These are phyloP conservation scores for Channa maculata DNA, from an alignment of 2,113 vertebrate genomes.

Conservation along the genomic window DNA sequence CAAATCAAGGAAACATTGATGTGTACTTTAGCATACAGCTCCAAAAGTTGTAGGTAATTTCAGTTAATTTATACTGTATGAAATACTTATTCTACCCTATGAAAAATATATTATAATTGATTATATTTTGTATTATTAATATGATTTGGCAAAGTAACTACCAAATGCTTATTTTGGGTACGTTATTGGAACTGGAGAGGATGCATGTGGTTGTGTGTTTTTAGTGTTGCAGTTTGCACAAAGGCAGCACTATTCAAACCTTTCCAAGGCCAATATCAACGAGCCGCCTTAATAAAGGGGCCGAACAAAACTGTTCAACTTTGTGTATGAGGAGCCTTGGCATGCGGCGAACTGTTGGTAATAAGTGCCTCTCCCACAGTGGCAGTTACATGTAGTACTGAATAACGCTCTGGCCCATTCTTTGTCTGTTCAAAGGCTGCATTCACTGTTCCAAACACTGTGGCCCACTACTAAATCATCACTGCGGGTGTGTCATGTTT, in stretches of 20 bases:
- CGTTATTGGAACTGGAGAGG: neutral
- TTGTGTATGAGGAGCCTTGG: conserved; percentile 51
- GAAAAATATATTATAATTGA: no score
- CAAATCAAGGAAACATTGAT: no score
- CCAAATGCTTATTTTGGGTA: no score
- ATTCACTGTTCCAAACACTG: conserved; percentile 50
- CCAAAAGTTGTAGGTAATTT: no score
- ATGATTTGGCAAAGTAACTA: no score
- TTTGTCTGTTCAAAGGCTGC: conserved; percentile 62
- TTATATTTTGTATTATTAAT: no score
- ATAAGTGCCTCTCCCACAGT: conserved; percentile 51
- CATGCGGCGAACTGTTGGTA: conserved; percentile 38
- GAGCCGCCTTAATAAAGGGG: conserved; percentile 36
- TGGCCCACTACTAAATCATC: conserved; percentile 68
- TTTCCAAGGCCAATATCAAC: conserved; percentile 35
- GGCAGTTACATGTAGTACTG: conserved; percentile 37
- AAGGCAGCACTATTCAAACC: conserved; percentile 26
- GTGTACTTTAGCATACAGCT: no score
- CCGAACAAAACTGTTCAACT: conserved; percentile 35
- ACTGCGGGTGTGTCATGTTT: conserved; percentile 73
- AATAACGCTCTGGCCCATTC: conserved; percentile 45
- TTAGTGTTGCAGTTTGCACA: neutral
- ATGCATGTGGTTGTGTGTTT: neutral
- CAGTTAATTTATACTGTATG: no score
- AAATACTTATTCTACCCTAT: no score